Conservation (phyloP, 2,888 invertebrate species). For the Eilema sororculum region DNA sequence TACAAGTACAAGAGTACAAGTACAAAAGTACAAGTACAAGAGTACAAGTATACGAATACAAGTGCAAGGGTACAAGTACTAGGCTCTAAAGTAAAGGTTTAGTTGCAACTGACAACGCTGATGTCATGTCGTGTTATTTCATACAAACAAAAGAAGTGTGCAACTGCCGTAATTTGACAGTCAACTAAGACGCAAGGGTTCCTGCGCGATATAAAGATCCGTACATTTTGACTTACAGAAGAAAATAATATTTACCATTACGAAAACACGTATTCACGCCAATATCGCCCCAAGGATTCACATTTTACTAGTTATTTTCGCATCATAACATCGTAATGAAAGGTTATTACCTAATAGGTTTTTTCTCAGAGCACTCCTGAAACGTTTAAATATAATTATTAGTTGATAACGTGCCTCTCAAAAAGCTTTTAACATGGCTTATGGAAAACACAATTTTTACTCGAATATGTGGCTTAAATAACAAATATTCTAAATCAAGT, state of each 20-base stretch:
- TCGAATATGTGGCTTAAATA: not conserved
- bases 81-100: too few species aligned
- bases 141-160: too few species aligned
- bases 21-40: too few species aligned
- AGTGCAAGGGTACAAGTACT: too few species aligned
- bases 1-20: too few species aligned
- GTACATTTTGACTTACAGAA: slow-evolving; percentile 46
- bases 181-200: slow-evolving; percentile 8
- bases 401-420: slow-evolving; percentile 38
- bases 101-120: too few species aligned
- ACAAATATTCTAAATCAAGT: too few species aligned
- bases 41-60: too few species aligned
- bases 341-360: slow-evolving; percentile 55
- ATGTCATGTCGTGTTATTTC: too few species aligned
- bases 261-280: slow-evolving; percentile 44
- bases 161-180: too few species aligned
- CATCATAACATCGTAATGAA: slow-evolving; percentile 41
- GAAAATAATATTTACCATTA: slow-evolving; percentile 59
- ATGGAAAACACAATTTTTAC: slow-evolving; percentile 28
- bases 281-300: slow-evolving; percentile 50
- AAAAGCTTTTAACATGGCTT: slow-evolving; percentile 53
- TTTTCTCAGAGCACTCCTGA: slow-evolving; percentile 47
- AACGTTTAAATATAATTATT: slow-evolving; percentile 41
- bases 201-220: slow-evolving; percentile 16
- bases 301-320: slow-evolving; percentile 24